Percentiles rank a stretch among this genome's conserved stretches.
These are phyloP conservation scores for Tauraco hartlaubi DNA, from an alignment of 2,797 vertebrate genomes.

Conservation along the genomic window DNA sequence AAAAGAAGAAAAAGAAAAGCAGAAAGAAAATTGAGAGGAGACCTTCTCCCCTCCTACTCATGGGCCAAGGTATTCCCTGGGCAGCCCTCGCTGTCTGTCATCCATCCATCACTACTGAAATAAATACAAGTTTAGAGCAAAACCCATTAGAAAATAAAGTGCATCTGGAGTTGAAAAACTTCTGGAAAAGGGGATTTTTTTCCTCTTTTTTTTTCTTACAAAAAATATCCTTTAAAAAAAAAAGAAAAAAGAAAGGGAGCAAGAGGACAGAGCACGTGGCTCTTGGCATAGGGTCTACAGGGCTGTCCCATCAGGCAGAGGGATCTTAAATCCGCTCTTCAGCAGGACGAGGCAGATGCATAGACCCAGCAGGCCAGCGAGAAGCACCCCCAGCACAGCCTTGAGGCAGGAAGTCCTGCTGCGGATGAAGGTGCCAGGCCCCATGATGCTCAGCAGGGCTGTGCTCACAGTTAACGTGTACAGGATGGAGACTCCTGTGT, in stretches of 20 bases:
- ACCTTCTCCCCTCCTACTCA: neutral
- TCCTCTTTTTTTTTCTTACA: constrained; percentile 31
- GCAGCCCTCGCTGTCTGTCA: constrained; percentile 35
- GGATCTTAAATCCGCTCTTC: constrained; percentile 78
- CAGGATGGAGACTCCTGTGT: constrained; percentile 93
- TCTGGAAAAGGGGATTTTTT: neutral
- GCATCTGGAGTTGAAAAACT: constrained; percentile 20
- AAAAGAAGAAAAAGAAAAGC: neutral
- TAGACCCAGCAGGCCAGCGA: constrained; percentile 76
- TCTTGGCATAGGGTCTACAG: constrained; percentile 62
- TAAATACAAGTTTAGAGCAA: constrained; percentile 46
- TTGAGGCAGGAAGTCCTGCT: constrained; percentile 90
- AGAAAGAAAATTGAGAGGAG: constrained; percentile 18
- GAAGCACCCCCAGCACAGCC: constrained; percentile 85
- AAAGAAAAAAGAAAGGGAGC: neutral
- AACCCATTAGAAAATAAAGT: constrained; percentile 58
- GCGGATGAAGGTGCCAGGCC: constrained; percentile 87
- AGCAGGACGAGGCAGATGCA: constrained; percentile 77
- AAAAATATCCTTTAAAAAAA: constrained; percentile 64
- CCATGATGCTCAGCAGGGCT: constrained; percentile 90
- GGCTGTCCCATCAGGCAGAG: constrained; percentile 70
- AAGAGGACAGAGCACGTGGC: neutral
- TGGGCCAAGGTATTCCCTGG: constrained; percentile 1
- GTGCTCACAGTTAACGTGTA: constrained; percentile 94
- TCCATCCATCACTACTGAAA: constrained; percentile 33